Evolutionary conservation across 2,888 invertebrate genomes (phyloP).

Genomic region (Parnassius glacialis): DNA sequence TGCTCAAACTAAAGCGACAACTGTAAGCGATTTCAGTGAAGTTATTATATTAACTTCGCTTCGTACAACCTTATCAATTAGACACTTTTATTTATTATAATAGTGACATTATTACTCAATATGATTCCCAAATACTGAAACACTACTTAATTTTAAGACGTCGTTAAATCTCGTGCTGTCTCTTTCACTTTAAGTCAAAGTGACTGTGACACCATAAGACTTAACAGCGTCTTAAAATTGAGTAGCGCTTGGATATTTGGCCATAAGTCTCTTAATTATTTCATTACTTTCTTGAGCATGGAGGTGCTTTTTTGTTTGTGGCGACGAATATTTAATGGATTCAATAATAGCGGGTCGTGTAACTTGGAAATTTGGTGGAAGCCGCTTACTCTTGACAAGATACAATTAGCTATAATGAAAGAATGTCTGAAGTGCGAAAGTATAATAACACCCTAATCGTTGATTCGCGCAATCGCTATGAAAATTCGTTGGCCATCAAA

Average conservation of each 20-base stretch:
- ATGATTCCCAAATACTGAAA: no score
- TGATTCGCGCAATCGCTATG: constrained; percentile 63
- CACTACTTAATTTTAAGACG: no score
- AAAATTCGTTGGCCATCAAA: constrained; percentile 54
- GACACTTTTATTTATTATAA: constrained; percentile 33
- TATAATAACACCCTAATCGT: constrained; percentile 62
- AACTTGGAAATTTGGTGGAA: constrained; percentile 27
- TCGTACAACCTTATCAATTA: constrained; percentile 25
- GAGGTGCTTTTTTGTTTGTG: not conserved
- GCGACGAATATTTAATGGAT: constrained; percentile 16
- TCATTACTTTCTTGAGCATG: not conserved
- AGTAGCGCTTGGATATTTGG: no score
- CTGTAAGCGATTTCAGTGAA: constrained; percentile 30
- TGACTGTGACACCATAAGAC: no score
- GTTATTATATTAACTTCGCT: constrained; percentile 27
- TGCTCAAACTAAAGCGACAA: constrained; percentile 27
- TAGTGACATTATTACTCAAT: constrained; percentile 5
- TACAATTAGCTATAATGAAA: constrained; percentile 39
- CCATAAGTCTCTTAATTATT: not conserved
- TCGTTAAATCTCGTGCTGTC: no score
- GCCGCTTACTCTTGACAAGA: constrained; percentile 35
- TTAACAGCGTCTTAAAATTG: no score
- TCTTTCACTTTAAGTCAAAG: no score
- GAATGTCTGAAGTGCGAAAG: constrained; percentile 46
- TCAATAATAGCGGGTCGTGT: constrained; percentile 33